These are phyloP conservation scores for Paraescarpia echinospica DNA, from an alignment of 1,140 invertebrate genomes.

Conservation along the genomic window DNA sequence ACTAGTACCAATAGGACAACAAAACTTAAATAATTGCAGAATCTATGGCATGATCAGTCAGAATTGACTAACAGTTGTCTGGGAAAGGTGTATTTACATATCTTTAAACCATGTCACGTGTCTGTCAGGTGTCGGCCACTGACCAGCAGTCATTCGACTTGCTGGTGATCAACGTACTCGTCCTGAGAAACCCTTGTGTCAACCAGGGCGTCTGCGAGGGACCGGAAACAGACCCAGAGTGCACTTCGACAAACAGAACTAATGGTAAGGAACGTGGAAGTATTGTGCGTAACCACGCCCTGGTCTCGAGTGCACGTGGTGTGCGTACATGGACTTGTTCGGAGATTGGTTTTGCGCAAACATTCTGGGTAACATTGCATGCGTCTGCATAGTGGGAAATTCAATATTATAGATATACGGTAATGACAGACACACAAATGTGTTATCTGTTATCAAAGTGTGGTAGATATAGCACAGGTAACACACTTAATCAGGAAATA, in stretches of 20 bases:
- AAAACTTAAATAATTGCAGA: neutral
- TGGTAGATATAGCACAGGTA: too few species aligned
- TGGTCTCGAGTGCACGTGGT: too few species aligned
- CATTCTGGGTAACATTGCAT: too few species aligned
- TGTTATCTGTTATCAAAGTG: too few species aligned
- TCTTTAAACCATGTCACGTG: neutral
- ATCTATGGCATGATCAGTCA: neutral
- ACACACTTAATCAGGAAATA: too few species aligned
- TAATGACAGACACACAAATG: too few species aligned
- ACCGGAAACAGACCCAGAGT: neutral
- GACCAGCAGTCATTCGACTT: neutral
- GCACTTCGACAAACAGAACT: constrained; percentile 4
- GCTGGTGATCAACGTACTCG: neutral
- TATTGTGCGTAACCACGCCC: neutral
- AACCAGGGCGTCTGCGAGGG: constrained; percentile 13
- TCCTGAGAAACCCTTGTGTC: neutral
- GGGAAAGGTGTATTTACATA: neutral
- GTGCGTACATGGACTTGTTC: too few species aligned
- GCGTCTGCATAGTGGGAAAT: too few species aligned
- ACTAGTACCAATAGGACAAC: neutral
- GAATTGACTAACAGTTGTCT: neutral
- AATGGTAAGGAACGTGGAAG: neutral
- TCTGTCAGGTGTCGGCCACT: neutral
- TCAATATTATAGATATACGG: too few species aligned
- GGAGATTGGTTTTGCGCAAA: too few species aligned